These are phyloP conservation scores for Aphaenogaster ashmeadi DNA, from an alignment of 1,140 invertebrate genomes.

Conservation along the genomic window DNA sequence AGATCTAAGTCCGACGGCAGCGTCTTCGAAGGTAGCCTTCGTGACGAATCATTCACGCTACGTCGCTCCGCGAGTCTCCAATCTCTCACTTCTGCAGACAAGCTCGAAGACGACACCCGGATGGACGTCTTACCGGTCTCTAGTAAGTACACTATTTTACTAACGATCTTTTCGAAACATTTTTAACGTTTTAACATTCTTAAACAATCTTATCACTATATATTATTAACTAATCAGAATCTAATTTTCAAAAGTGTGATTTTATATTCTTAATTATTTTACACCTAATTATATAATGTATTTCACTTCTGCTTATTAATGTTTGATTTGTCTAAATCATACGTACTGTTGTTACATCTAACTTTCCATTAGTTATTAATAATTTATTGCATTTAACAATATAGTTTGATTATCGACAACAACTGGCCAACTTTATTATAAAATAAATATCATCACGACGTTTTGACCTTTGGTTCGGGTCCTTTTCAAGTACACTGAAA, in stretches of 20 bases:
- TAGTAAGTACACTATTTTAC: conserved; percentile 47
- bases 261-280: background rate
- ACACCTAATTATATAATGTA: background rate
- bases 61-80: conserved; percentile 90
- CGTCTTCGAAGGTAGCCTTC: conserved; percentile 84
- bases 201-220: background rate
- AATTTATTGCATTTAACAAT: conserved; percentile 18
- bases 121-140: background rate
- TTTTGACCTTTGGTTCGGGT: too few relatives aligned
- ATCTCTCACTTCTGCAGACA: conserved; percentile 34
- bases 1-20: conserved; percentile 92
- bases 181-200: conserved; percentile 4
- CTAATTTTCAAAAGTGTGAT: background rate
- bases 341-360: background rate
- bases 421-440: too few relatives aligned
- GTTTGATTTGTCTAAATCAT: background rate
- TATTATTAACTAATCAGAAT: background rate
- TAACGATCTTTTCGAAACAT: background rate
- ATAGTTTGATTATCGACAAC: too few relatives aligned
- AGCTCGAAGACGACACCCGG: conserved; percentile 18
- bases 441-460: too few relatives aligned
- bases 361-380: background rate
- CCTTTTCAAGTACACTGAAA: too few relatives aligned
- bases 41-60: conserved; percentile 76
- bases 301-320: background rate